Percentiles rank a stretch among this genome's conserved stretches.
Conservation (phyloP, 2,113 vertebrate species). For the Pedetes capensis region DNA sequence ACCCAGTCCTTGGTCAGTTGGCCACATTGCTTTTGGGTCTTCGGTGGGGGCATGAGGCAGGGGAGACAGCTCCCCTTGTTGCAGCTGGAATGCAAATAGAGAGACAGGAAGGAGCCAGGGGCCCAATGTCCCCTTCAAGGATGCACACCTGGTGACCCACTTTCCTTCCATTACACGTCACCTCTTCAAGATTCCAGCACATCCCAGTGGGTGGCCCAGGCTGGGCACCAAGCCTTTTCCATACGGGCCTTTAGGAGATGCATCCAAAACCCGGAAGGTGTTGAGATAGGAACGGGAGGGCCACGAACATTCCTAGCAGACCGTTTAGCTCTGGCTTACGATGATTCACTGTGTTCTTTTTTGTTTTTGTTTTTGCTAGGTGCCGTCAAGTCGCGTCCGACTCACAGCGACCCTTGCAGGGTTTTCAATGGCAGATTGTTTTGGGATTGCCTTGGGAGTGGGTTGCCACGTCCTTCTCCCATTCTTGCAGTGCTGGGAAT, state of each 20-base stretch:
- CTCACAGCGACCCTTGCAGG: too few relatives aligned
- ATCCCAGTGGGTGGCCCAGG: neutral
- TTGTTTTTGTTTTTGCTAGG: too few relatives aligned
- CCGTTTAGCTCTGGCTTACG: rapidly evolving
- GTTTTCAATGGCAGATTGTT: too few relatives aligned
- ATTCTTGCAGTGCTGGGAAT: too few relatives aligned
- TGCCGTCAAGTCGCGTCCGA: too few relatives aligned
- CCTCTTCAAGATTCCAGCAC: neutral
- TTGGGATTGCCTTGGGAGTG: too few relatives aligned
- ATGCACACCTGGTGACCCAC: neutral
- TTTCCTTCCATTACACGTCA: neutral
- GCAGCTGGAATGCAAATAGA: neutral
- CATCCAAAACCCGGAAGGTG: neutral
- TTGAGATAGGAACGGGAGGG: neutral
- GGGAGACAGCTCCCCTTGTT: neutral
- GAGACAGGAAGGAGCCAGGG: too few relatives aligned
- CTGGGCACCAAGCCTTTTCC: neutral
- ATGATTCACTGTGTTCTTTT: too few relatives aligned
- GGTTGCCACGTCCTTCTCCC: too few relatives aligned
- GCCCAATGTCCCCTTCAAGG: neutral
- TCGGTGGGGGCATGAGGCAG: neutral
- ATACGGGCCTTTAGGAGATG: neutral
- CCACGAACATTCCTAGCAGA: too few relatives aligned
- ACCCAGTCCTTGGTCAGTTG: neutral
- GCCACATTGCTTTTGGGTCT: neutral